A percentile compares a stretch with the other conserved stretches of the same genome.
Evolutionary conservation across 2,888 invertebrate species (phyloP).

Genomic region (Drosophila affinis): DNA sequence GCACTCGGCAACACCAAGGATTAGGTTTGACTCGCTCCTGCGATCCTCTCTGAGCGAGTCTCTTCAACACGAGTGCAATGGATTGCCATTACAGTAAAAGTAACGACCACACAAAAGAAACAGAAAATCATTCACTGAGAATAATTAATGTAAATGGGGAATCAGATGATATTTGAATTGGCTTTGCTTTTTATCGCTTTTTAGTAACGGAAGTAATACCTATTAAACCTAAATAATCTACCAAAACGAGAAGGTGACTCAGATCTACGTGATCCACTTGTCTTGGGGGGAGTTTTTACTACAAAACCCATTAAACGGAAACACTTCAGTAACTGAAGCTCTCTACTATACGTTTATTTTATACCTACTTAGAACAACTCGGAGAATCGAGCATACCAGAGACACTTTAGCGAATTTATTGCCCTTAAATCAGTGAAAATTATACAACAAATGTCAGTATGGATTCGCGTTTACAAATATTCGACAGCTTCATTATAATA

Average conservation of each 20-base stretch:
- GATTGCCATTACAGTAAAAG: no score
- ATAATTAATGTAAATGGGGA: no score
- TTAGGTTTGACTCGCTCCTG: background rate
- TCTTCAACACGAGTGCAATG: background rate
- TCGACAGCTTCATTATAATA: slow-evolving; percentile 52
- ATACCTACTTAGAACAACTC: background rate
- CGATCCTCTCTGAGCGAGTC: background rate
- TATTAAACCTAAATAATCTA: background rate
- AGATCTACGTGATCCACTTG: background rate
- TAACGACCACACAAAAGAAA: no score
- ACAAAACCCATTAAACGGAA: no score
- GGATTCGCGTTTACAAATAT: slow-evolving; percentile 53
- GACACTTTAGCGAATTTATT: background rate
- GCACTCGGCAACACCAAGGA: no score
- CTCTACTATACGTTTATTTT: background rate
- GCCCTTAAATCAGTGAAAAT: background rate
- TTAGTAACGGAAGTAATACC: background rate
- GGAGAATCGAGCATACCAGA: background rate
- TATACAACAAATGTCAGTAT: slow-evolving; percentile 25
- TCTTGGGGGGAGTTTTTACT: background rate
- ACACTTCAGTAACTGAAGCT: background rate
- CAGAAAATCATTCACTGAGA: background rate
- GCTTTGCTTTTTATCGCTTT: background rate
- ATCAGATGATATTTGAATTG: background rate
- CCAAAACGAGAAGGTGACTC: background rate